Percentiles rank a stretch among this genome's conserved stretches.
phyloP scores from a whole-genome alignment of 2,888 invertebrate genomes.

The Tridacna gigas region DNA sequence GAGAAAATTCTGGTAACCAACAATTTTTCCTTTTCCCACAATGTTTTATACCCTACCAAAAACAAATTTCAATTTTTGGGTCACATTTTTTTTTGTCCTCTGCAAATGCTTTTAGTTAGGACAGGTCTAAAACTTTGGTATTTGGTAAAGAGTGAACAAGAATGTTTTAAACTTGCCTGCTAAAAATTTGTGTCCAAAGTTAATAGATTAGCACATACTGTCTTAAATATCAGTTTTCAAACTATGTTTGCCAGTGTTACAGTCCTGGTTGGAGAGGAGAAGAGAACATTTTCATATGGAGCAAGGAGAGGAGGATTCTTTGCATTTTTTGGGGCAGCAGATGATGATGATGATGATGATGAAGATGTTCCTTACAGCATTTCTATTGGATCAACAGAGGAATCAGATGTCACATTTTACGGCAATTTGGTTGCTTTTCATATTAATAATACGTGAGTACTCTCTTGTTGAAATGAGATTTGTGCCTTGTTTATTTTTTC shows the following conservation, averaged over 20 bases:
- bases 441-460: constrained; percentile 5
- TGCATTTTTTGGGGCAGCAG: background rate
- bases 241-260: background rate
- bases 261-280: background rate
- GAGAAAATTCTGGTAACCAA: too few species aligned
- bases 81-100: too few species aligned
- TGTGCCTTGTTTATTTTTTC: background rate
- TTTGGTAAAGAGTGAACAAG: too few species aligned
- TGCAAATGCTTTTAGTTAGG: too few species aligned
- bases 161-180: too few species aligned
- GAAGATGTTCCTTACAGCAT: background rate
- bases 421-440: background rate
- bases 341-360: constrained; percentile 30
- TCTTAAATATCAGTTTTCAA: too few species aligned
- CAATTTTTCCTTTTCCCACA: too few species aligned
- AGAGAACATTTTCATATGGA: background rate
- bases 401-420: background rate
- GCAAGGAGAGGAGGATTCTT: background rate
- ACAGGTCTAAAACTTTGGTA: too few species aligned
- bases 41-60: too few species aligned
- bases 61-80: too few species aligned
- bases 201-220: too few species aligned
- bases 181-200: too few species aligned
- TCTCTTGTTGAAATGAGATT: background rate
- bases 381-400: background rate